Base-by-base conservation (phyloP, 2,113 vertebrate species). In the Lagopus leucura region DNA sequence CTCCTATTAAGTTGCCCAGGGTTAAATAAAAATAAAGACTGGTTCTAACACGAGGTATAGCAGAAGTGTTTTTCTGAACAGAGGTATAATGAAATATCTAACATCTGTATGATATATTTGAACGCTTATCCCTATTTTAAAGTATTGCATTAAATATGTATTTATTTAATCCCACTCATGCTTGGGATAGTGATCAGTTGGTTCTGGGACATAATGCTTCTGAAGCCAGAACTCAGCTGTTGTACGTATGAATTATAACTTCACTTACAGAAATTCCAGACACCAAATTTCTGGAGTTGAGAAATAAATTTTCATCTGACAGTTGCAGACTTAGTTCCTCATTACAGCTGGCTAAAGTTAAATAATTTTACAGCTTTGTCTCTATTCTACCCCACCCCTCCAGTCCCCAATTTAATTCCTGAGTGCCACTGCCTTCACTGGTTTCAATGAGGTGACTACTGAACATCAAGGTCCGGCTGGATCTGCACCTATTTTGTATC, bases 141-240 rank as follows among this genome's bases (percentile, higher is more conserved):
- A 76, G 45, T 60, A 73, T 0, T 74, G 16, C 36, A 63, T 0
- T 57, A 36, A 70, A 74, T 40, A 25, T 19, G 12, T 5, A 60
- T 55, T 81, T 76, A 38, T 52, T 81, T 64, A 79, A 70, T 13
- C 25, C 32, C 34, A 2, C 34, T 2, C 0, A 5, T 65, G 34
- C 2, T 42, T 47, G 73, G 38, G 42, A 58, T 0, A 1, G 17
- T 27, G n/a, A 64, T 3, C 24, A 65, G 13, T 8, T 76, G 7
- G 30, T 86, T 52, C 55, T 52, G 55, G 24, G 17, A 63, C 87
- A 52, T 6, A 22, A 12, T 15, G 11, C 4, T 82, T 21, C 72
- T 65, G 13, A 80, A 57, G 54, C 42, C 5, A n/a, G 7, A 69
- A 79, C 6, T 19, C 66, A 13, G 30, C 21, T 43, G 36, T 2